Base-by-base conservation (phyloP, 2,113 vertebrate species). In the Eleginops maclovinus region DNA sequence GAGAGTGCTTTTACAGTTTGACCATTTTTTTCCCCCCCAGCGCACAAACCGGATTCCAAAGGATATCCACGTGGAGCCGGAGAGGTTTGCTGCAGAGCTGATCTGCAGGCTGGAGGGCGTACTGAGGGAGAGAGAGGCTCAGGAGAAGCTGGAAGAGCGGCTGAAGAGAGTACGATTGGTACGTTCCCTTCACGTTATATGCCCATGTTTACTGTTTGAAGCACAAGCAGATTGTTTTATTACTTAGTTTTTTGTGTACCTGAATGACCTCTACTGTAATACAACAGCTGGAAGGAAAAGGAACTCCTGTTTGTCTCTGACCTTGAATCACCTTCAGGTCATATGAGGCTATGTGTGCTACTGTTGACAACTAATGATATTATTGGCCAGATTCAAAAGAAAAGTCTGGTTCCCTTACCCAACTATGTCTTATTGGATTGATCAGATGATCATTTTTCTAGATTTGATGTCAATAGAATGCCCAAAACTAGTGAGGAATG, bases 61-160 rank as follows among this genome's bases (percentile, higher is more conserved):
- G 94, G 97, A 98, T 82, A 93, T 99, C 75, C 96, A 98, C 0
- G 96, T 98, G 71, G 97, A 98, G 72, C 97, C 97, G 10, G 95
- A 96, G 77, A 96, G 96, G 88, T 99, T 99, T 78, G 97, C 98
- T 9, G 96, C 96, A 3, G 96, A 98, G 83, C 95, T 99, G 76
- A 99, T 97, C 91, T 93, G 95, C 88, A 95, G 96, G 15, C 88
- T 99, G 93, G 96, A 99, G 89, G 95, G 94, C 2, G 95, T 99
- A 0, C 95, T 96, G 84, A 94, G 95, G 84, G 96, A 97, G 1
- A 94, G 97, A 53, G 97, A 97, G 86, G 97, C 96, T 0, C 95
- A 96, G 59, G 96, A 97, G 87, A 95, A 95, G 56, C 88, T 98
- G 3, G 96, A 98, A 91, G 97, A 98, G 91, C 92, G 96, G 64